Evolutionary conservation across 2,113 vertebrate genomes (phyloP), one percentile per base, ranked within the genome.

Genomic region (Spea multiplicata): DNA sequence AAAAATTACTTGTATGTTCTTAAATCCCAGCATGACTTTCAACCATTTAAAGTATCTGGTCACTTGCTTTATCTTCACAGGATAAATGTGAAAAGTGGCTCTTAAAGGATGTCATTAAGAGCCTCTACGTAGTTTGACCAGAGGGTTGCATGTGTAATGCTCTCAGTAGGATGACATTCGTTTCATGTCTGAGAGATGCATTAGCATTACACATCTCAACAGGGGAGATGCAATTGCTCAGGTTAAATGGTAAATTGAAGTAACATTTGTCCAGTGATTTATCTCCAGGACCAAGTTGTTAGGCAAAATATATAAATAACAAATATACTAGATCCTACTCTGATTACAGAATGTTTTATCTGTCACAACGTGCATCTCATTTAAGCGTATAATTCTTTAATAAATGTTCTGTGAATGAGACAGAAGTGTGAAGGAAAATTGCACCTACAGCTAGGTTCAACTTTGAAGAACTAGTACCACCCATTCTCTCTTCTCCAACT

Each of bases 31-130:
- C 30, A 57, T 74, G 46, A 64, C 14, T 64, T 74, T 59, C 57
- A 30, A 62, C 57, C 72, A 64, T 46, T 64, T 62, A 64, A 74
- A 64, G 47, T 74, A 59, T 14, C 72, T 64, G 57, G 72, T 62
- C 59, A 12, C 59, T 72, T 30, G 13, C 52, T 72, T 74, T 14
- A 74, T 48, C 52, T 64, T 74, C 13, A 64, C 8, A 74, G 45
- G 46, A 74, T 62, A 64, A 74, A 62, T 74, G 72, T 64, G 72
- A 74, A 74, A 74, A 74, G 46, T 74, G 72, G 57, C 46, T 74
- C 59, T 74, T 74, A 74, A 74, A 64, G 59, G 59, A 64, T 74
- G 59, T 74, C 45, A 74, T 74, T 74, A 74, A 74, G 72, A 46
- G 3, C 45, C 48, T 16, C 8, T 44, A 30, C 72, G 48, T 74